Evolutionary conservation across 2,888 invertebrate species (phyloP).

Genomic region (Caradrina kadenii): DNA sequence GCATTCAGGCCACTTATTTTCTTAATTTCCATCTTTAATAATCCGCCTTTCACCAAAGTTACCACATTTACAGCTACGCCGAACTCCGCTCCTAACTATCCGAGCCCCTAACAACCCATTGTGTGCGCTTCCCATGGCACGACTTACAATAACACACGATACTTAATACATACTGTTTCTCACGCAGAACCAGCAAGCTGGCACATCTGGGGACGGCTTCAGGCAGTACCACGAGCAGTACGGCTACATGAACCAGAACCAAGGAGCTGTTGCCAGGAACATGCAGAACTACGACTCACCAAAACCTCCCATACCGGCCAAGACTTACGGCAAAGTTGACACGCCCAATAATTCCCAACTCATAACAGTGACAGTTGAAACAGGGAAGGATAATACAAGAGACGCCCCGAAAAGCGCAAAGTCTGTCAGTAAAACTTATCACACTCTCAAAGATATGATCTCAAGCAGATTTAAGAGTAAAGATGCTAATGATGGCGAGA

Average conservation of each 20-base stretch:
- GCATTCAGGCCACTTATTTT: conserved; percentile 46
- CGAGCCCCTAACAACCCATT: conserved; percentile 75
- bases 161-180: conserved; percentile 63
- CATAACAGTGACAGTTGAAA: conserved; percentile 91
- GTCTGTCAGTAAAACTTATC: conserved; percentile 94
- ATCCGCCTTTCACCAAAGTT: conserved; percentile 70
- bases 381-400: conserved; percentile 89
- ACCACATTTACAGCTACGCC: conserved; percentile 70
- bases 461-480: conserved; percentile 94
- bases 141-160: conserved; percentile 69
- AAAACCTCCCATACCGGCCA: conserved; percentile 88
- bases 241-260: conserved; percentile 86
- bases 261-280: conserved; percentile 79
- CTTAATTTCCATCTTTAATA: conserved; percentile 59
- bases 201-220: conserved; percentile 84
- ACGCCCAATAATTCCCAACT: conserved; percentile 86
- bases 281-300: conserved; percentile 86
- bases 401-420: conserved; percentile 91
- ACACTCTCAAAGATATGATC: conserved; percentile 95
- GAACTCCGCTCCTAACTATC: conserved; percentile 68
- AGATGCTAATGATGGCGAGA: conserved; percentile 89
- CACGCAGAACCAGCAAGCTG: conserved; percentile 88
- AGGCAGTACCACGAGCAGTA: conserved; percentile 90
- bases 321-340: conserved; percentile 84
- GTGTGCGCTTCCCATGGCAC: conserved; percentile 75